phyloP scores from a whole-genome alignment of 1,140 invertebrate species.

The Bombus superbus region DNA sequence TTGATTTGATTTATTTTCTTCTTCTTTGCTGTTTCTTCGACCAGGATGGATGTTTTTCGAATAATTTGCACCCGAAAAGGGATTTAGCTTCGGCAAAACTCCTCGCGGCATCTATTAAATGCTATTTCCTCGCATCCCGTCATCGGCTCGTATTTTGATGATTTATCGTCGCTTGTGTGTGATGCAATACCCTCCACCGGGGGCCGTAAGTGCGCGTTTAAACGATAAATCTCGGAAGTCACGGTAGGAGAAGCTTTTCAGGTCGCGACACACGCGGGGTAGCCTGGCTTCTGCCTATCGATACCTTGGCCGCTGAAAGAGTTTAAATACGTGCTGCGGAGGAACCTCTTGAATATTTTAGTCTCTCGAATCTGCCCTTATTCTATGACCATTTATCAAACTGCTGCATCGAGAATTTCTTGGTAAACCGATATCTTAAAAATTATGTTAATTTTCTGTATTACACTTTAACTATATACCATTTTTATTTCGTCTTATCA shows the following conservation, averaged over 20 bases:
- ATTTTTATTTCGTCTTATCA: not conserved
- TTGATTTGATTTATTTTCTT: not conserved
- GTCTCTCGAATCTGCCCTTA: not conserved
- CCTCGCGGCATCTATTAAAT: constrained; percentile 43
- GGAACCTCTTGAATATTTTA: constrained; percentile 7
- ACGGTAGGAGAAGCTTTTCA: constrained; percentile 67
- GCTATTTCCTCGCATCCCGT: constrained; percentile 63
- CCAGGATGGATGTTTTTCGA: not conserved
- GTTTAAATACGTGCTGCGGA: constrained; percentile 26
- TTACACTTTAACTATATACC: not conserved
- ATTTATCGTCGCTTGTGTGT: constrained; percentile 66
- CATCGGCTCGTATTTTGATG: constrained; percentile 70
- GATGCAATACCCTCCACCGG: constrained; percentile 68
- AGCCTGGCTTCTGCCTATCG: constrained; percentile 65
- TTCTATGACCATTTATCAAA: constrained; percentile 19
- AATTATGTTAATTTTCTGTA: not conserved
- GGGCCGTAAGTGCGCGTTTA: constrained; percentile 71
- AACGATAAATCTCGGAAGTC: constrained; percentile 72
- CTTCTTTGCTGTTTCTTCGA: not conserved
- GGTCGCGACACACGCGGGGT: constrained; percentile 60
- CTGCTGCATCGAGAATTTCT: too few species aligned
- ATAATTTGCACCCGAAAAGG: constrained; percentile 1
- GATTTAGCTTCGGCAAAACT: not conserved
- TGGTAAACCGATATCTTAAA: not conserved
- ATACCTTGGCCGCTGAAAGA: constrained; percentile 48